Evolutionary conservation across 2,888 invertebrate genomes (phyloP).

Genomic region (Pedicia rivosa): DNA sequence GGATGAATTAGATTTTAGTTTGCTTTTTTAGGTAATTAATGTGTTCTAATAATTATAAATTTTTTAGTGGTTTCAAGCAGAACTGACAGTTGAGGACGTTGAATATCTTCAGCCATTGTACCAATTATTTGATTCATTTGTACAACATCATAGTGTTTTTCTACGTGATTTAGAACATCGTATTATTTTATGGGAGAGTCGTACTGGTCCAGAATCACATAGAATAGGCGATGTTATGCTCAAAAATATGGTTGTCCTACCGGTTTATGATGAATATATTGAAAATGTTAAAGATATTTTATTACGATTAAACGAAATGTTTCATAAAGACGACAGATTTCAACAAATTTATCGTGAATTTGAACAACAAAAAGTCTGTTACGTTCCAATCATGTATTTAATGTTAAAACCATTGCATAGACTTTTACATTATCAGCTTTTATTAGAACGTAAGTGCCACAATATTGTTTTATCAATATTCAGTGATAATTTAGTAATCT

Average conservation of each 20-base stretch:
- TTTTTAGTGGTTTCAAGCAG: constrained; percentile 57
- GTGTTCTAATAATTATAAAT: constrained; percentile 3
- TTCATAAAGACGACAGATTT: constrained; percentile 50
- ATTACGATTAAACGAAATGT: constrained; percentile 63
- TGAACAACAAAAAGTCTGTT: constrained; percentile 71
- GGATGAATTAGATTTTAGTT: constrained; percentile 2
- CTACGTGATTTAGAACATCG: constrained; percentile 64
- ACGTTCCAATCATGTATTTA: constrained; percentile 69
- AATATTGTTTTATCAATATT: too few relatives aligned
- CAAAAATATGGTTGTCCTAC: constrained; percentile 44
- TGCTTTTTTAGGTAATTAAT: constrained; percentile 2
- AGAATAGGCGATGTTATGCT: constrained; percentile 61
- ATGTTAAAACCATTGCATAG: constrained; percentile 72
- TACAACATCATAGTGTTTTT: constrained; percentile 65
- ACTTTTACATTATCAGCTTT: constrained; percentile 63
- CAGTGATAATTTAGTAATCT: too few relatives aligned
- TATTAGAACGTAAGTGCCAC: constrained; percentile 51
- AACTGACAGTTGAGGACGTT: constrained; percentile 42
- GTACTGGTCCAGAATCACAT: constrained; percentile 36
- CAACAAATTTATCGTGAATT: constrained; percentile 58
- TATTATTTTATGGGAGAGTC: constrained; percentile 56
- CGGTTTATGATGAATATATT: constrained; percentile 53
- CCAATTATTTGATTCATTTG: constrained; percentile 62
- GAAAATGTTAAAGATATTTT: constrained; percentile 60
- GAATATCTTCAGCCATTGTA: constrained; percentile 34